A percentile compares a stretch with the other conserved stretches of the same genome.
These are phyloP conservation scores for Platycheirus albimanus DNA, from an alignment of 2,888 invertebrate genomes.

Conservation along the genomic window DNA sequence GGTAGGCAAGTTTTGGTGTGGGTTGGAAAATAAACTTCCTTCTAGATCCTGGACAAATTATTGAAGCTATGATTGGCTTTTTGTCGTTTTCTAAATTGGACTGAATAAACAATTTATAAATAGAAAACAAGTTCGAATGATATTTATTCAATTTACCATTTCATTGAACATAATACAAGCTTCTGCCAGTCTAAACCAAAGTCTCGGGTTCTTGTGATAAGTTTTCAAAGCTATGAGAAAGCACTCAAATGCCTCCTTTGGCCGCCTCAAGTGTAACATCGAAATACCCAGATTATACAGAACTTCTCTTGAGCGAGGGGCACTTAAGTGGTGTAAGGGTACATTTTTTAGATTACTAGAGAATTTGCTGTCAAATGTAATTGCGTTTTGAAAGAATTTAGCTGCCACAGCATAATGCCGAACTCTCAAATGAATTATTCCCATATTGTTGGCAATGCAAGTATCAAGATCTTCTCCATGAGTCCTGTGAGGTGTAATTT, in stretches of 20 bases:
- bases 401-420: conserved; percentile 82
- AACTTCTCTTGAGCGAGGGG: conserved; percentile 81
- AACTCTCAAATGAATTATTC: conserved; percentile 82
- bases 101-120: conserved; percentile 22
- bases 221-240: conserved; percentile 92
- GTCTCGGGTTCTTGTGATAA: conserved; percentile 92
- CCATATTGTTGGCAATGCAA: conserved; percentile 83
- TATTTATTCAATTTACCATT: conserved; percentile 79
- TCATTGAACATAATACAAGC: conserved; percentile 90
- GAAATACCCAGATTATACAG: conserved; percentile 85
- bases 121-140: background rate
- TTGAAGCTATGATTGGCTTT: conserved; percentile 75
- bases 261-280: conserved; percentile 90
- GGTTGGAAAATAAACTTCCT: conserved; percentile 76
- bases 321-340: conserved; percentile 79
- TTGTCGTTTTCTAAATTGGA: conserved; percentile 74
- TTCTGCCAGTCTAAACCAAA: conserved; percentile 97
- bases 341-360: conserved; percentile 77
- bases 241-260: conserved; percentile 94
- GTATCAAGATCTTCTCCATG: conserved; percentile 81
- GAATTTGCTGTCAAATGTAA: conserved; percentile 81
- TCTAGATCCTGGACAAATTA: conserved; percentile 76
- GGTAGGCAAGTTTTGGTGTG: conserved; percentile 75
- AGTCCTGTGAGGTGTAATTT: conserved; percentile 47
- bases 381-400: conserved; percentile 82